phyloP scores from a whole-genome alignment of 2,888 invertebrate genomes.

The Noctuana brunneofusca region DNA sequence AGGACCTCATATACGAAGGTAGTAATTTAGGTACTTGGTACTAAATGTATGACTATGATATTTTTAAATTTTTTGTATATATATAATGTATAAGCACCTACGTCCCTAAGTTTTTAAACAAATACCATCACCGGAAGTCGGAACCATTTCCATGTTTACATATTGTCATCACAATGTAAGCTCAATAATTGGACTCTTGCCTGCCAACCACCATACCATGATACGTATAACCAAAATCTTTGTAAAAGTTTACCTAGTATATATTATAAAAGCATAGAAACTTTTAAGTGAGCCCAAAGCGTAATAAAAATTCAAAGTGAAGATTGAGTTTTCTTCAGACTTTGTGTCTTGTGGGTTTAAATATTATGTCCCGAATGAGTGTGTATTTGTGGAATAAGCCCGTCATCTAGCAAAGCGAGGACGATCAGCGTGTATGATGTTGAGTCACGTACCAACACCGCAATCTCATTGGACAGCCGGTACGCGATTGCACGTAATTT shows the following conservation, averaged over 20 bases:
- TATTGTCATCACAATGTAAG: background rate
- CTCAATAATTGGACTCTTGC: background rate
- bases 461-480: slow-evolving; percentile 72
- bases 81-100: too few relatives aligned
- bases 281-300: background rate
- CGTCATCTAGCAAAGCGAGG: slow-evolving; percentile 15
- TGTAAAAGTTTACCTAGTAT: background rate
- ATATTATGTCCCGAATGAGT: too few relatives aligned
- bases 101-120: too few relatives aligned
- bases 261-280: background rate
- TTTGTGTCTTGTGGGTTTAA: background rate
- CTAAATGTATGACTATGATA: too few relatives aligned
- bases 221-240: slow-evolving; percentile 1
- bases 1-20: too few relatives aligned
- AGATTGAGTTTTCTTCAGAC: slow-evolving; percentile 1
- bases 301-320: background rate
- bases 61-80: too few relatives aligned
- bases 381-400: too few relatives aligned
- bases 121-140: background rate
- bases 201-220: background rate
- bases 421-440: slow-evolving; percentile 12
- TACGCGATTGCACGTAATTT: slow-evolving; percentile 80
- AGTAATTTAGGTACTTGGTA: too few relatives aligned
- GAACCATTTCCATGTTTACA: background rate
- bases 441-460: slow-evolving; percentile 69